Evolutionary conservation across 1,140 invertebrate species (phyloP), one percentile per base, ranked within the genome.

Genomic region (Pseudachorutes palmiensis): DNA sequence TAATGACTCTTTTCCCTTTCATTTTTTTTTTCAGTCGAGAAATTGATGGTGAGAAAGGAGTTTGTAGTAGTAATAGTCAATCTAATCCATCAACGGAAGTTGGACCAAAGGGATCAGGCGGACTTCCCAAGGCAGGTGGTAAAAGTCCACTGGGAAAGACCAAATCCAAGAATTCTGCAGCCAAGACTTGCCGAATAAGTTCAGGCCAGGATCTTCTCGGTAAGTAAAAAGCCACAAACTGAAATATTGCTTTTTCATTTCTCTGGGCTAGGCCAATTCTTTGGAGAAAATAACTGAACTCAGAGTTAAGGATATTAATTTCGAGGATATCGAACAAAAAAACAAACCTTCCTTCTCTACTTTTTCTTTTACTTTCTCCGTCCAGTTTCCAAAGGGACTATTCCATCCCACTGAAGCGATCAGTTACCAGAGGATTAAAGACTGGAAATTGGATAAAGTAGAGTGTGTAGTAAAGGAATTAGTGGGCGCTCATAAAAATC

Each of bases 41-140:
- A 62, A 70, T 70, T 48, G 69, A 70, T 60, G 69, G 26, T n/a
- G 69, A 64, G 61, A 70, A 70, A 55, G n/a, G 19, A 32, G 26
- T 49, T 57, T 59, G 48, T 16, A 62, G 31, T n/a, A 62, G 36
- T 60, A 51, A 51, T 49, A 49, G 22, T 60, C 49, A 28, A 31
- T 5, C 33, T n/a, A 36, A 24, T 62, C n/a, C 30, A 22, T 19
- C 65, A 59, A 28, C 22, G 32, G 65, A 19, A 1, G n/a, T 30
- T 28, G 30, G 55, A 16, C 9, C 55, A 9, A 28, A 49, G 28
- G 55, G 58, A 62, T 45, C 55, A 64, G 51, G 5, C 2, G 26
- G n/a, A n/a, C 22, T 41, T n/a, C 12, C 64, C 22, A 45, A 51
- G 45, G 41, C 51, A 31, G 33, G 41, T 29, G 33, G 51, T 22